A percentile compares a stretch with the other conserved stretches of the same genome.
Evolutionary conservation across 2,888 invertebrate species (phyloP).

Genomic region (Drosophila peninsularis): DNA sequence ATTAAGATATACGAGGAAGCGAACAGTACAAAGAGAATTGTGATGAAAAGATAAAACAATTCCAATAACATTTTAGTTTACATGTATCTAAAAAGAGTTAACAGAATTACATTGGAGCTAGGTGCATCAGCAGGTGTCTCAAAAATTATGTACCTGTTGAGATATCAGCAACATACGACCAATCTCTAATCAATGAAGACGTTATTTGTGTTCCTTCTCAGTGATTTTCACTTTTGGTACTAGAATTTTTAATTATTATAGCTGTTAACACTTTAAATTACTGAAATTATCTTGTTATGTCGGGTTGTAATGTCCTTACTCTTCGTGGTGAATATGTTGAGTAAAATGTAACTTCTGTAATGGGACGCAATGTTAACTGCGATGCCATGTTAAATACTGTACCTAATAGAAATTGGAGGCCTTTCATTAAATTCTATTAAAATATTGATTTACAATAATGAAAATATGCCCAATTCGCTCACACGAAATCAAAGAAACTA

Average conservation of each 20-base stretch:
- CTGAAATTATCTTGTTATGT: neutral
- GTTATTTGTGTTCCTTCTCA: neutral
- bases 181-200: neutral
- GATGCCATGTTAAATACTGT: conserved; percentile 23
- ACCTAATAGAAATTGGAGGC: neutral
- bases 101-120: conserved; percentile 8
- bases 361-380: conserved; percentile 23
- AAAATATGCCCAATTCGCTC: neutral
- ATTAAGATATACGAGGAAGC: conserved; percentile 30
- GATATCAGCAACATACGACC: neutral
- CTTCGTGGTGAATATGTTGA: conserved; percentile 27
- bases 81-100: conserved; percentile 24
- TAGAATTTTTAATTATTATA: neutral
- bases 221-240: neutral
- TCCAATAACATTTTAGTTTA: conserved; percentile 19
- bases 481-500: no score
- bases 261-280: neutral
- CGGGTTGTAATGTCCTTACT: conserved; percentile 17
- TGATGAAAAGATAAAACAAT: conserved; percentile 2
- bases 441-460: neutral
- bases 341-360: conserved; percentile 13
- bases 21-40: conserved; percentile 11
- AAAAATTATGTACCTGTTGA: conserved; percentile 3
- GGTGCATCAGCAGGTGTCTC: conserved; percentile 15
- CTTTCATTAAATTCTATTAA: neutral